Evolutionary conservation across 2,113 vertebrate species (phyloP).

Genomic region (Rhombomys opimus): DNA sequence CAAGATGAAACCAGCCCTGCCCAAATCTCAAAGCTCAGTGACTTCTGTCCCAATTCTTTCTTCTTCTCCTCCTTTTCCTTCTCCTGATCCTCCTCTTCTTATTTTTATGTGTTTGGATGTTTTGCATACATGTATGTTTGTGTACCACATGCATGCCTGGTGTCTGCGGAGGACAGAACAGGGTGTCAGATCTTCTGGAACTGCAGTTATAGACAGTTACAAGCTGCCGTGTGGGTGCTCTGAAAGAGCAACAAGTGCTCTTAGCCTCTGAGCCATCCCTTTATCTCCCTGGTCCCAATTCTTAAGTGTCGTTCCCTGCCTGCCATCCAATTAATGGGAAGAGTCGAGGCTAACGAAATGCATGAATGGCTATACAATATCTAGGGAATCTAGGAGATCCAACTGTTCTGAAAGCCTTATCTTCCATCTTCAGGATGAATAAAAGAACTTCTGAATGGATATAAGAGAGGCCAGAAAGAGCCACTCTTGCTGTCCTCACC

Average conservation of each 20-base stretch:
- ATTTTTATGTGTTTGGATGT: not conserved
- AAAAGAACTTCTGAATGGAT: not conserved
- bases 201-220: not conserved
- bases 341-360: not conserved
- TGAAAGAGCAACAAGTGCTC: not conserved
- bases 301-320: not conserved
- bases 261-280: too few relatives aligned
- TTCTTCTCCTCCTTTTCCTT: not conserved
- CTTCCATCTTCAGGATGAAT: not conserved
- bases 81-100: not conserved
- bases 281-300: not conserved
- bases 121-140: not conserved
- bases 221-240: not conserved
- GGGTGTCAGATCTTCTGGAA: not conserved
- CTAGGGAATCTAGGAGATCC: not conserved
- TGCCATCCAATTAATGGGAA: not conserved
- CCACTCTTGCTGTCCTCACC: not conserved
- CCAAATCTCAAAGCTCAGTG: not conserved
- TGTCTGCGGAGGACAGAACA: not conserved
- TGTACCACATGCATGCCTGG: not conserved
- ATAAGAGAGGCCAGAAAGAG: not conserved
- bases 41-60: not conserved
- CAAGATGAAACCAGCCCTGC: not conserved
- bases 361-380: too few relatives aligned
- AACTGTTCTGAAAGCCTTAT: not conserved